Evolutionary conservation across 2,888 invertebrate species (phyloP).

Genomic region (Agrotis exclamationis): DNA sequence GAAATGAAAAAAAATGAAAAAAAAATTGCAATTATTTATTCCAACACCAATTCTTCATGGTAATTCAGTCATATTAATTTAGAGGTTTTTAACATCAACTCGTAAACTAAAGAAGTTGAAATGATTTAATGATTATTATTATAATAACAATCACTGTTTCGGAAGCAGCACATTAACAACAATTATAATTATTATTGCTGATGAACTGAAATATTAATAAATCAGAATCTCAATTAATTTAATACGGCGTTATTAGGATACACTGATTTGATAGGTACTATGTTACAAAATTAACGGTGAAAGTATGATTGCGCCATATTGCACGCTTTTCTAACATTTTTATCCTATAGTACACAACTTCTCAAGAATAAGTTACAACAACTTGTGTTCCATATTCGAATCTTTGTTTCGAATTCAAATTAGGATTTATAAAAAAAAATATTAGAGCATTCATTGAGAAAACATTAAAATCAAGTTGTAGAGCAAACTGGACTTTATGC

Average conservation of each 20-base stretch:
- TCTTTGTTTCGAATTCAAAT: neutral
- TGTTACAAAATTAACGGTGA: too few relatives aligned
- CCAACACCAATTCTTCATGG: neutral
- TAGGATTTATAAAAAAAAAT: neutral
- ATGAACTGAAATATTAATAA: constrained; percentile 14
- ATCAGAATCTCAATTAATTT: too few relatives aligned
- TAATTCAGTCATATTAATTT: too few relatives aligned
- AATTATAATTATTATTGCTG: constrained; percentile 15
- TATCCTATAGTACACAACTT: neutral
- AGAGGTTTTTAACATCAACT: neutral
- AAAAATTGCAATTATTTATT: neutral
- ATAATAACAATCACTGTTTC: constrained; percentile 8
- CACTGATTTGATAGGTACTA: neutral
- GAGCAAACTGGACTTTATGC: neutral
- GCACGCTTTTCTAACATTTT: too few relatives aligned
- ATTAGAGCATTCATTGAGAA: neutral
- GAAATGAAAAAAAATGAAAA: too few relatives aligned
- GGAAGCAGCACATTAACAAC: neutral
- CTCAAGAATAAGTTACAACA: neutral
- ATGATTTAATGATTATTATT: constrained; percentile 4
- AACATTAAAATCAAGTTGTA: neutral
- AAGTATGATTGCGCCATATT: too few relatives aligned
- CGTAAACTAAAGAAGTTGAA: neutral
- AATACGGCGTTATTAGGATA: constrained; percentile 4
- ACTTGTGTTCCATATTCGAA: neutral